These are phyloP conservation scores for Helogale parvula DNA, from an alignment of 2,113 vertebrate genomes.

Conservation along the genomic window DNA sequence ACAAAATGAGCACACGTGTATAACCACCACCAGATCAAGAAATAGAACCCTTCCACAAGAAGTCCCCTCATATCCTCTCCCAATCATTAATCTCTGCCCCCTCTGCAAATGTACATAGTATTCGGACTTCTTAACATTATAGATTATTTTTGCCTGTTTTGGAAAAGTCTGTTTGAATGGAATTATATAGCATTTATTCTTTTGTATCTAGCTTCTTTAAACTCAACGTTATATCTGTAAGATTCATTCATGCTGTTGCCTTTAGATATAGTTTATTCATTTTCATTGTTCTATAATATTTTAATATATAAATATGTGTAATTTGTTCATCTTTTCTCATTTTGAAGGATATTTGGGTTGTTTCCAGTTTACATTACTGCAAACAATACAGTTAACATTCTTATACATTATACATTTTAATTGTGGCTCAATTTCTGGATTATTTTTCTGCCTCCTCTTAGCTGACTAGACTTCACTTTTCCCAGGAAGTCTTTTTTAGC, in stretches of 20 bases:
- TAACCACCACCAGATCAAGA: background rate
- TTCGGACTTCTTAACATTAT: background rate
- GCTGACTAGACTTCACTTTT: background rate
- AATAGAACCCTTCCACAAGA: background rate
- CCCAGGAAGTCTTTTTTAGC: background rate
- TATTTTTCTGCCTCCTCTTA: conserved; percentile 35
- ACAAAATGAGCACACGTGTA: background rate
- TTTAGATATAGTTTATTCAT: background rate
- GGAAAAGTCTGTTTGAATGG: background rate
- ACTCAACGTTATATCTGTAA: background rate
- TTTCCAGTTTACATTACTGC: conserved; percentile 23
- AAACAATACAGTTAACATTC: conserved; percentile 4
- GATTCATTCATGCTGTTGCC: background rate
- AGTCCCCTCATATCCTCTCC: background rate
- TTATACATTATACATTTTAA: background rate
- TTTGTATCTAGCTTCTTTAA: conserved; percentile 13
- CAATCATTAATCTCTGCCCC: background rate
- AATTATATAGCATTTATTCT: background rate
- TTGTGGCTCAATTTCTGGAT: conserved; percentile 14
- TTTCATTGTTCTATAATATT: background rate
- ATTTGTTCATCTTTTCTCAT: background rate
- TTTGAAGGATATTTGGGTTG: background rate
- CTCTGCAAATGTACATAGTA: background rate
- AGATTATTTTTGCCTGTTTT: conserved; percentile 8
- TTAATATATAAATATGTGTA: background rate